phyloP scores from a whole-genome alignment of 2,113 vertebrate species.

The Scortum barcoo region DNA sequence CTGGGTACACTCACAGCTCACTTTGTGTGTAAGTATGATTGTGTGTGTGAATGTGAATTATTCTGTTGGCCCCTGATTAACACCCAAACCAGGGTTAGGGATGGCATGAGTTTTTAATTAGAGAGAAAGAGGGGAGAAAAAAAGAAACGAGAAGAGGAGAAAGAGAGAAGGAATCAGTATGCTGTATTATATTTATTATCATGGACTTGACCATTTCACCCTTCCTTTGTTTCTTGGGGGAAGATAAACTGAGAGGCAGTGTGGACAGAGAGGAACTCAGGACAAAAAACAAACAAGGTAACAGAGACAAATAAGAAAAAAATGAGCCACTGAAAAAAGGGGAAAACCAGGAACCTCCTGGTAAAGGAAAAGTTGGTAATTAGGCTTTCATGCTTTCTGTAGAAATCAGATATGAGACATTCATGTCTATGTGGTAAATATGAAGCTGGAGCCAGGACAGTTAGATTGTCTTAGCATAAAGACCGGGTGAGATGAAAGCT shows the following conservation, averaged over 20 bases:
- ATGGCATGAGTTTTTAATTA: background rate
- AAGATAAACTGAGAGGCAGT: background rate
- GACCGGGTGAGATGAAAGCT: too few relatives aligned
- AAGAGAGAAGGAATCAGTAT: background rate
- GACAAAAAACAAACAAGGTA: background rate
- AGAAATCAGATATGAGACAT: background rate
- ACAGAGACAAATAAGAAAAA: background rate
- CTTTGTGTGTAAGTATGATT: constrained; percentile 21
- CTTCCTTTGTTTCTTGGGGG: background rate
- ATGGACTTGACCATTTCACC: background rate
- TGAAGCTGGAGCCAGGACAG: background rate
- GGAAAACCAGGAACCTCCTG: background rate
- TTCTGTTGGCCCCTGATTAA: constrained; percentile 28
- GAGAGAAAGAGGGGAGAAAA: background rate
- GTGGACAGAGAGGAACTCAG: background rate
- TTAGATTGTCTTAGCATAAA: background rate
- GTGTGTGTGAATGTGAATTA: constrained; percentile 29
- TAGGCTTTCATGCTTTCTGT: background rate
- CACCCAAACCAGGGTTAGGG: constrained; percentile 3
- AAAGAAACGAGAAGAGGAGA: background rate
- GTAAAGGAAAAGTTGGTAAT: background rate
- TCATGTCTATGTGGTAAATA: background rate
- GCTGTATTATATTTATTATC: background rate
- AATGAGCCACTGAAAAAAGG: background rate
- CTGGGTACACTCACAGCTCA: constrained; percentile 53